A percentile compares a stretch with the other conserved stretches of the same genome.
These are phyloP conservation scores for Stegostoma tigrinum DNA, from an alignment of 2,113 vertebrate species.

Conservation along the genomic window DNA sequence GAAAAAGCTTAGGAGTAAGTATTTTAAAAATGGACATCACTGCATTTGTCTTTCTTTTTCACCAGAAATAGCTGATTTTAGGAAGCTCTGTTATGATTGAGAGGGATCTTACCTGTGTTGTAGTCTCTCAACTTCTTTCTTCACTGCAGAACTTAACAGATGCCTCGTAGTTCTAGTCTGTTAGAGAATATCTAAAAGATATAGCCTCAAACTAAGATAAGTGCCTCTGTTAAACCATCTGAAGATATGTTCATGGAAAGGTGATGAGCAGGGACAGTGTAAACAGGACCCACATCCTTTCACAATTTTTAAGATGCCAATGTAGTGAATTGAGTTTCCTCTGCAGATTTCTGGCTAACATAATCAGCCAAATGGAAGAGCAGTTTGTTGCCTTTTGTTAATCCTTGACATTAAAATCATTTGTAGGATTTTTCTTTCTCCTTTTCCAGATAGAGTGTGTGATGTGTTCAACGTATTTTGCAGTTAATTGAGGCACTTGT, in stretches of 20 bases:
- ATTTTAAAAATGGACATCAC: background rate
- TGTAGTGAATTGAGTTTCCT: background rate
- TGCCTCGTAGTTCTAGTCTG: background rate
- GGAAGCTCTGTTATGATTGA: background rate
- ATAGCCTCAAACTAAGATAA: slow-evolving; percentile 26
- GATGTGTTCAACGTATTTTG: slow-evolving; percentile 35
- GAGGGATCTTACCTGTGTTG: slow-evolving; percentile 10
- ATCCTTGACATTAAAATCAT: slow-evolving; percentile 22
- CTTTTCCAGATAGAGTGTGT: slow-evolving; percentile 27
- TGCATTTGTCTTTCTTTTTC: background rate
- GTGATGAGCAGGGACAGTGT: background rate
- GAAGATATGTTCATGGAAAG: background rate
- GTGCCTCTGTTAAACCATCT: slow-evolving; percentile 30
- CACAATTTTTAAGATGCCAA: background rate
- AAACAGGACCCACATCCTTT: background rate
- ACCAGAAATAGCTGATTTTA: background rate
- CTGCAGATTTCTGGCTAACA: background rate
- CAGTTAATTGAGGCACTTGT: slow-evolving; percentile 35
- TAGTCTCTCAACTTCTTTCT: slow-evolving; percentile 5
- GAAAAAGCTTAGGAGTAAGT: slow-evolving; percentile 4
- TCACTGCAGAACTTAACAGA: slow-evolving; percentile 17
- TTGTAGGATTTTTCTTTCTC: slow-evolving; percentile 30
- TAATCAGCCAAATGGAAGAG: background rate
- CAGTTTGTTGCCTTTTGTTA: slow-evolving; percentile 24
- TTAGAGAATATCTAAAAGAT: slow-evolving; percentile 10